A percentile compares a stretch with the other conserved stretches of the same genome.
phyloP scores from a whole-genome alignment of 1,140 invertebrate species.

The Pseudachorutes palmiensis region DNA sequence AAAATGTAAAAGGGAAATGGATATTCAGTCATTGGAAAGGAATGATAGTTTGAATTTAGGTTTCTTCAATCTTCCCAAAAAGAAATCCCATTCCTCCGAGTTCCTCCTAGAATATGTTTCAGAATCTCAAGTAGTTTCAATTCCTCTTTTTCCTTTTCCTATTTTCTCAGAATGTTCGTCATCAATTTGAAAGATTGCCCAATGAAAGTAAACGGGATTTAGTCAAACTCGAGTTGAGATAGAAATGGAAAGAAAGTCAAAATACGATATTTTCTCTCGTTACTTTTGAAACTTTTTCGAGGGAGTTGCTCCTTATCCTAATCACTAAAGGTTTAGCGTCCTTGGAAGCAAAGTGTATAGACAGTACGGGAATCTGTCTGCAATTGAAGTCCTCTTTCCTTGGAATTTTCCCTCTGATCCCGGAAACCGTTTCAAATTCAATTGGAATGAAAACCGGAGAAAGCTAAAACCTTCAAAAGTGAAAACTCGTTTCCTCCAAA shows the following conservation, averaged over 20 bases:
- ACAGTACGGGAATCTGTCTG: neutral
- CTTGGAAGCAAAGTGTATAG: neutral
- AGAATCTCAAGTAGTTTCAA: slow-evolving; percentile 16
- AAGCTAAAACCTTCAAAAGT: slow-evolving; percentile 9
- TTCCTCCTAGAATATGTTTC: slow-evolving; percentile 18
- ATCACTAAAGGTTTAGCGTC: neutral
- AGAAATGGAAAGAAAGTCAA: neutral
- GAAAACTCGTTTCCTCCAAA: neutral
- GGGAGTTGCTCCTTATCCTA: neutral
- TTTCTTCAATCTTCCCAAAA: neutral
- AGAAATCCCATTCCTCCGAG: slow-evolving; percentile 5
- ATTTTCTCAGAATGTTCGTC: slow-evolving; percentile 23
- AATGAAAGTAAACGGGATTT: slow-evolving; percentile 22
- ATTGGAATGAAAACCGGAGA: slow-evolving; percentile 25
- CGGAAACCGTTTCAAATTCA: slow-evolving; percentile 26
- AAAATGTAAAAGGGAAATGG: too few species aligned
- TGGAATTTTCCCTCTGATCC: slow-evolving; percentile 8
- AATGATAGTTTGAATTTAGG: slow-evolving; percentile 21
- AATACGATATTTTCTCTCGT: neutral
- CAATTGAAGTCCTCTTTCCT: neutral
- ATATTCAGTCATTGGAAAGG: slow-evolving; percentile 32
- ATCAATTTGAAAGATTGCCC: slow-evolving; percentile 37
- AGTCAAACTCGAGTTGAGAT: slow-evolving; percentile 9
- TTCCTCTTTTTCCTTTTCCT: neutral
- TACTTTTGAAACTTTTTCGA: neutral